Evolutionary conservation across 2,888 invertebrate genomes (phyloP).

Genomic region (Ecdyonurus torrentis): DNA sequence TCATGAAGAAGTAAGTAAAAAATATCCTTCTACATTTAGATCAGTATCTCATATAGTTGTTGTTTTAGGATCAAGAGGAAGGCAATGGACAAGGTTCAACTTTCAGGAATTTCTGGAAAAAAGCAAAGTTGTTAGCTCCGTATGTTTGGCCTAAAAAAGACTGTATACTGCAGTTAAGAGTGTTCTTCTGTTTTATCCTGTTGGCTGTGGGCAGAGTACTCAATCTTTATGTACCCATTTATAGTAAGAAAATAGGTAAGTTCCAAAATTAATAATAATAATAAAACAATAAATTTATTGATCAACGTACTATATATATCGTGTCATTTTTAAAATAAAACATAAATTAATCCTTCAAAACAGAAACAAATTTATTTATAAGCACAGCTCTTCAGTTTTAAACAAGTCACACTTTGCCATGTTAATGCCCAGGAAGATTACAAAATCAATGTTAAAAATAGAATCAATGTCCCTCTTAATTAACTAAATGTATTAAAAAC

Average conservation of each 20-base stretch:
- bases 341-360: no score
- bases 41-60: no score
- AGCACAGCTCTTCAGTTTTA: not conserved
- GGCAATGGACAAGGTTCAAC: conserved; percentile 37
- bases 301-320: no score
- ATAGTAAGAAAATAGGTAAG: conserved; percentile 80
- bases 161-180: conserved; percentile 55
- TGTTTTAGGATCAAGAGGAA: conserved; percentile 6
- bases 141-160: conserved; percentile 90
- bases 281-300: no score
- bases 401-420: not conserved
- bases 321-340: no score
- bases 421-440: no score
- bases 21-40: no score
- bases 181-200: conserved; percentile 61
- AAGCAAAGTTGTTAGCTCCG: conserved; percentile 63
- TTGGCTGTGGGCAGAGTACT: conserved; percentile 65
- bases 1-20: no score
- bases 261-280: no score
- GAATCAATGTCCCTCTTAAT: not conserved
- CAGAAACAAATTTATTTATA: no score
- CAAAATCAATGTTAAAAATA: not conserved
- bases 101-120: conserved; percentile 61
- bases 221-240: conserved; percentile 85
- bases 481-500: not conserved